Evolutionary conservation across 2,888 invertebrate species (phyloP).

Genomic region (Chymomyza caudatula): DNA sequence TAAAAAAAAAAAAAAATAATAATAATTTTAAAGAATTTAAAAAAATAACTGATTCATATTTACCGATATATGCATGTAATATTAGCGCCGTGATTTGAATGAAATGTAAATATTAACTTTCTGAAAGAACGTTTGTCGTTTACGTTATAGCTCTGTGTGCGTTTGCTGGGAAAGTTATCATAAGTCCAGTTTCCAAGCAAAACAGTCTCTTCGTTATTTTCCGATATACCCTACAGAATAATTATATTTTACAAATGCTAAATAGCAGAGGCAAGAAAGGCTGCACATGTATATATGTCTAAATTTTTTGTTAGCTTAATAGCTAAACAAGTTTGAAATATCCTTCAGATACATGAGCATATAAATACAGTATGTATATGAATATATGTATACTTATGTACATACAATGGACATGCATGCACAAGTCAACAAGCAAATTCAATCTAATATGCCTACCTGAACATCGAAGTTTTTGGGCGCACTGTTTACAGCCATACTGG

Average conservation of each 20-base stretch:
- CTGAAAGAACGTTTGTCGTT: constrained; percentile 20
- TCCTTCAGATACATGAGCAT: too few relatives aligned
- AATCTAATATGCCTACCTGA: constrained; percentile 43
- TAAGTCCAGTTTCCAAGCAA: constrained; percentile 53
- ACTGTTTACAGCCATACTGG: constrained; percentile 47
- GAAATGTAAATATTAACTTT: constrained; percentile 47
- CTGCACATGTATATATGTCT: too few relatives aligned
- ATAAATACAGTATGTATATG: too few relatives aligned
- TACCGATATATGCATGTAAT: constrained; percentile 71
- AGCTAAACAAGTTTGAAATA: too few relatives aligned
- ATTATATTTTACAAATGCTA: too few relatives aligned
- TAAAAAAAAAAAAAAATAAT: neutral
- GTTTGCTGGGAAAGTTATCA: constrained; percentile 37
- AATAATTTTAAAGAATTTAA: too few relatives aligned
- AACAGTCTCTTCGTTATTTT: constrained; percentile 1
- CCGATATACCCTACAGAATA: constrained; percentile 41
- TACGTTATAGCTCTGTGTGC: constrained; percentile 44
- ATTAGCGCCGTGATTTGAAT: constrained; percentile 63
- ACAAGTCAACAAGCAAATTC: too few relatives aligned
- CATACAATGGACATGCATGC: too few relatives aligned
- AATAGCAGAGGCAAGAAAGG: too few relatives aligned
- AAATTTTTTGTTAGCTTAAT: too few relatives aligned
- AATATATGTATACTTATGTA: too few relatives aligned
- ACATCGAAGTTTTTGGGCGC: constrained; percentile 69
- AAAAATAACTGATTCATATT: neutral